These are phyloP conservation scores for Notamacropus eugenii DNA, from an alignment of 2,797 vertebrate species.

Conservation along the genomic window DNA sequence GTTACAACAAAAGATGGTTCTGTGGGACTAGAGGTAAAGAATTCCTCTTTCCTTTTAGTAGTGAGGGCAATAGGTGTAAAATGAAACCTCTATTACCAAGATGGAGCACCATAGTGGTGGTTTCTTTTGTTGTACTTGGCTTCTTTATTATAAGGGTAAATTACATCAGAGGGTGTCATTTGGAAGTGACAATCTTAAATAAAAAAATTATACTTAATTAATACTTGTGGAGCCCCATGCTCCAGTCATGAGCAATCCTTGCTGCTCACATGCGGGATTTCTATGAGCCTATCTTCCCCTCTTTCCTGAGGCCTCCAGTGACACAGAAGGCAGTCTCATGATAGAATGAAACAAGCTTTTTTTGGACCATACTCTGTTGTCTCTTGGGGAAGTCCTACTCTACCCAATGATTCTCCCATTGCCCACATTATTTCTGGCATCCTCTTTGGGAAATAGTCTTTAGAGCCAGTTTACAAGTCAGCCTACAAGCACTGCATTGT, in stretches of 20 bases:
- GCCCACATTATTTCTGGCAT: neutral
- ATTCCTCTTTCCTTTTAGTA: neutral
- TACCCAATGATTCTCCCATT: neutral
- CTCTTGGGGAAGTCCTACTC: neutral
- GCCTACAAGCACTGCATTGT: neutral
- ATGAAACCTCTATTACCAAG: neutral
- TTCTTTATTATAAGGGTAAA: neutral
- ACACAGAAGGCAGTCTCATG: neutral
- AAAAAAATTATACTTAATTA: neutral
- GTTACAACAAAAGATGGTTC: neutral
- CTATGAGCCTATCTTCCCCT: neutral
- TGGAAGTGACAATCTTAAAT: neutral
- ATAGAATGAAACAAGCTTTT: neutral
- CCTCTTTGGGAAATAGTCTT: neutral
- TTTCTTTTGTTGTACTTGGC: neutral
- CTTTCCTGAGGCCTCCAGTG: neutral
- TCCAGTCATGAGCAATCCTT: neutral
- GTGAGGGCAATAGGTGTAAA: neutral
- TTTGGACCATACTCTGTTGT: neutral
- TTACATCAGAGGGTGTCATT: neutral
- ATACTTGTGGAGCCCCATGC: neutral
- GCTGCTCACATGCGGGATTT: neutral
- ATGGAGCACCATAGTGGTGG: neutral
- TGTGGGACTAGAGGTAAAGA: neutral
- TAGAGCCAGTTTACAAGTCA: neutral